Base-by-base conservation (phyloP, 1,140 invertebrate species). In the Halictus rubicundus region DNA sequence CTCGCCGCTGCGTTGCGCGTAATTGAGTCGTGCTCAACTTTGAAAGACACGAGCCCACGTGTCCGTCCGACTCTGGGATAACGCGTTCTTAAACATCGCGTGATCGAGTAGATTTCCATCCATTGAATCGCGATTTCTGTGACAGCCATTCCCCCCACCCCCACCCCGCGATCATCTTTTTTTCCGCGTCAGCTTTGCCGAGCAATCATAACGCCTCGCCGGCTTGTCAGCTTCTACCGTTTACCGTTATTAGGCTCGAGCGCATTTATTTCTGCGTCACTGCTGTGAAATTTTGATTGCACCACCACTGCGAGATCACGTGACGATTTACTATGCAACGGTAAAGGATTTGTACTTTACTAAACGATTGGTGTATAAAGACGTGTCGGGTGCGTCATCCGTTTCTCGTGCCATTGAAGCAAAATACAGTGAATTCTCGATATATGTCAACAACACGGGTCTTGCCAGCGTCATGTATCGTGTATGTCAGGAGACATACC, bases 21-120 rank as follows among this genome's bases (percentile, higher is more conserved):
- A 16, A 84, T 85, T 84, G 78, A 84, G 82, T 68, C 68, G 49
- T 71, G 73, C 25, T 42, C 37, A 32, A 9, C 27, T 52, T 60
- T 42, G 61, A 85, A 68, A 78, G 79, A 79, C 73, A 75, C 46
- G 76, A 68, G 42, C 16, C 70, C 54, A 49, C 81, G 57, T 81
- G 79, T 74, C 61, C 27, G 46, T 84, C 59, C 25, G 59, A 3
- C 19, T 4, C 3, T 60, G 27, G 39, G 61, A 78, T 78, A 84
- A 81, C 70, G 49, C 68, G 83, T 74, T 42, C 60, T 65, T 64
- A 74, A 82, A 82, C 73, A 77, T 81, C 70, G 83, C 83, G 83
- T 85, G 83, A 68, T 61, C 8, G 39, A 32, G 2, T 32, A 46
- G 54, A 77, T 84, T 79, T 81, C 59, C 68, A 73, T 70, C 68